Base-by-base conservation (phyloP, 2,888 invertebrate species). In the Pherbina coryleti region DNA sequence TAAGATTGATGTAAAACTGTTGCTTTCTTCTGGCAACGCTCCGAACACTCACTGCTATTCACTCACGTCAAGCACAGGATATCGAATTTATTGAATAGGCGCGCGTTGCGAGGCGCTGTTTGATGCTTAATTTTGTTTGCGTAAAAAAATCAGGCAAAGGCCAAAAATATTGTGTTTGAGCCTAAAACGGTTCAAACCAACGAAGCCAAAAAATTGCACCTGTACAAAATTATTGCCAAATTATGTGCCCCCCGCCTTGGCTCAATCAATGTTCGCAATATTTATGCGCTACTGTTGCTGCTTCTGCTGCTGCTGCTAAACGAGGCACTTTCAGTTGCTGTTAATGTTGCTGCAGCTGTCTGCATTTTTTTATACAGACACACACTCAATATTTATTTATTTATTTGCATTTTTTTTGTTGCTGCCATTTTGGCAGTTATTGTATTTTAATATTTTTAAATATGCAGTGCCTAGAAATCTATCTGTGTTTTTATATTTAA, bases 391-490 rank as follows among this genome's bases (percentile, higher is more conserved):
- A 44, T 44, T 44, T 44, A 44, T 44, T 44, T 11, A 44, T 44
- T 44, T 44, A 44, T 44, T 44, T 44, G 44, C 11, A 44, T 44
- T 44, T 44, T 31, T 5, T 31, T 69, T 31, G 1, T 34, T 69
- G 75, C 76, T 53, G 69, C 66, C 74, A 57, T 81, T 77, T 79
- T 71, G 69, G 78, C 70, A 78, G 78, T 73, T 75, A 79, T 76
- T 71, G 60, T 64, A 78, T 78, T 74, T 83, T 78, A 77, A 77
- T 76, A 77, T 70, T 71, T 77, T 79, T 67, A 67, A 44, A 67
- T 44, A 44, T 44, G 44, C 44, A 67, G 64, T 17, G 31, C 64
- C 64, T 64, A 64, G 64, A 67, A 37, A 67, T 37, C 19, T 67
- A 37, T 44, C 19, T 25, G 8, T 67, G 44, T 44, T 67, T 44